Evolutionary conservation across 2,888 invertebrate genomes (phyloP).

Genomic region (Meteorus colon): DNA sequence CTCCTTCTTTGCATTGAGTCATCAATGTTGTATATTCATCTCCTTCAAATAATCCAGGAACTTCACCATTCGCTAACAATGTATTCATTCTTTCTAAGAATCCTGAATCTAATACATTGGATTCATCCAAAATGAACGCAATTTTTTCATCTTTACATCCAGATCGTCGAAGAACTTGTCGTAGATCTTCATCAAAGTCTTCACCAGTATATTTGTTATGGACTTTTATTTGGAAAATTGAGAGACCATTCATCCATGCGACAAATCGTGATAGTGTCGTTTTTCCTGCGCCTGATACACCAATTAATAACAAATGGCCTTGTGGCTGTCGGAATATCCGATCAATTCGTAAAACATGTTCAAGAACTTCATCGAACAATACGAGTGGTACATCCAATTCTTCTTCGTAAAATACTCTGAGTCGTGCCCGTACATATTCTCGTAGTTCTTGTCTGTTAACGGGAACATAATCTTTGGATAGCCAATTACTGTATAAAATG

Average conservation of each 20-base stretch:
- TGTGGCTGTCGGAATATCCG: slow-evolving; percentile 99
- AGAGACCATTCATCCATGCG: slow-evolving; percentile 99
- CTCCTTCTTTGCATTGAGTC: slow-evolving; percentile 99
- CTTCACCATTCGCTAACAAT: slow-evolving; percentile 98
- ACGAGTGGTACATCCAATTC: slow-evolving; percentile 98
- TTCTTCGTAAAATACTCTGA: slow-evolving; percentile 99
- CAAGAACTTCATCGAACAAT: slow-evolving; percentile 98
- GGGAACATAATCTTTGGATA: slow-evolving; percentile 98
- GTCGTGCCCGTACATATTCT: slow-evolving; percentile 96
- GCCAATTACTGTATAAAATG: slow-evolving; percentile 99
- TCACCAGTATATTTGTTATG: slow-evolving; percentile 99
- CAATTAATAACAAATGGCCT: slow-evolving; percentile 97
- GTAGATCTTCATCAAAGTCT: slow-evolving; percentile 99
- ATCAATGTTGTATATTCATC: slow-evolving; percentile 99
- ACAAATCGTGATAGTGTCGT: slow-evolving; percentile 99
- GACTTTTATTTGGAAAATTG: slow-evolving; percentile 99
- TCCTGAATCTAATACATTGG: slow-evolving; percentile 98
- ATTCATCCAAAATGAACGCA: slow-evolving; percentile 99
- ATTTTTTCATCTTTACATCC: slow-evolving; percentile 98
- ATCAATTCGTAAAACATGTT: slow-evolving; percentile 98
- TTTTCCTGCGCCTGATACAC: slow-evolving; percentile 99
- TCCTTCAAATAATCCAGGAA: slow-evolving; percentile 94
- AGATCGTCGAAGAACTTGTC: slow-evolving; percentile 88
- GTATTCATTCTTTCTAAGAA: slow-evolving; percentile 99
- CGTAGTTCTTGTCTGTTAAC: slow-evolving; percentile 95